Base-by-base conservation (phyloP, 2,888 invertebrate genomes). In the Didymodactylos carnosus region DNA sequence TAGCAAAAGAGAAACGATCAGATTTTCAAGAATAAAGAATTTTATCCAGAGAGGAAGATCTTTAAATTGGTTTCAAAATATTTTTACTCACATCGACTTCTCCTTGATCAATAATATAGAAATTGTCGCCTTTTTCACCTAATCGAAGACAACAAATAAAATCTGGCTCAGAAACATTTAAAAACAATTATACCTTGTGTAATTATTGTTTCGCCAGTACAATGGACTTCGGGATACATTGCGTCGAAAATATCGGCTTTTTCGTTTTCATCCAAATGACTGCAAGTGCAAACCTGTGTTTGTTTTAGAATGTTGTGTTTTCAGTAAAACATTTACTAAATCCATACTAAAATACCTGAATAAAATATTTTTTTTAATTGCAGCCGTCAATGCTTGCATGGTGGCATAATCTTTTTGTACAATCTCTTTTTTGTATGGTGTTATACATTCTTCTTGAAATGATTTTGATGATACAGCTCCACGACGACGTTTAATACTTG, bases 401-500 rank as follows among this genome's bases (percentile, higher is more conserved):
- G 97, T 97, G 85, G 95, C 95, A 86, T 97, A 97, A 85, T 99
- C 97, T 86, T 98, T 98, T 79, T 97, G 97, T 80, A 99, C 76
- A 79, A 89, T 89, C 88, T 97, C 97, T 86, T 97, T 97, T 78
- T 97, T 94, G 86, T 97, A 98, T 19, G 53, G 29, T 82, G 91
- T 94, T 78, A 94, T 92, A 79, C 94, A 94, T 87, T 97, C 95
- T 84, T 97, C 95, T 83, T 98, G 97, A 71, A 91, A 90, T 79
- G 95, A 94, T 7, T 97, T 95, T 83, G 99, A 98, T 27, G 97
- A 95, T 76, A 94, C 94, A 80, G 99, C 95, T 75, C 94, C 98
- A 39, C 97, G 95, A 76, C 98, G 88, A 76, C 97, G 53, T 62
- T 62, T 62, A 29, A 62, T 46, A 29, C 41, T 69, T 23, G 25